Evolutionary conservation across 2,888 invertebrate species (phyloP).

Genomic region (Drosophila antonietae): DNA sequence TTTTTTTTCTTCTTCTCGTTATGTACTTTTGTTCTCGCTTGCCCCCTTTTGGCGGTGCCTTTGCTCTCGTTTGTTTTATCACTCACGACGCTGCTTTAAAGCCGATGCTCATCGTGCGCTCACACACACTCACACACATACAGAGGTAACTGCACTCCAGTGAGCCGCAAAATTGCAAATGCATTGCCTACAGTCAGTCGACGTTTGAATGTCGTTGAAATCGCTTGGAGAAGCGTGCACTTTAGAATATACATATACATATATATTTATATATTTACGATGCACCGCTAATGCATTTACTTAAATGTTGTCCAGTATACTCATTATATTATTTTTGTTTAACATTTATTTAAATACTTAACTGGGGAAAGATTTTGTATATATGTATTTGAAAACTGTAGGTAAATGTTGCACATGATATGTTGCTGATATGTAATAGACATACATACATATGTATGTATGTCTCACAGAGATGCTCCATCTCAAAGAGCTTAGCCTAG

Average conservation of each 20-base stretch:
- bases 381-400: constrained; percentile 24
- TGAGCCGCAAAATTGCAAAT: constrained; percentile 36
- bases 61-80: constrained; percentile 75
- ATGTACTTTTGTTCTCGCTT: constrained; percentile 48
- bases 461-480: background rate
- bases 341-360: constrained; percentile 45
- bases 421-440: constrained; percentile 48
- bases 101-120: constrained; percentile 31
- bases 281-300: background rate
- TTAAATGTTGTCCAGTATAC: background rate
- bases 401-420: constrained; percentile 40
- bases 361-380: constrained; percentile 20
- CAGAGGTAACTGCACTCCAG: constrained; percentile 15
- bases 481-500: constrained; percentile 3
- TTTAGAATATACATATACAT: background rate
- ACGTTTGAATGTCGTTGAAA: constrained; percentile 9
- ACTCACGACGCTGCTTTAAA: constrained; percentile 45
- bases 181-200: constrained; percentile 50
- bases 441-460: background rate
- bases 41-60: constrained; percentile 52
- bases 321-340: constrained; percentile 8
- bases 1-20: constrained; percentile 29
- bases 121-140: constrained; percentile 6
- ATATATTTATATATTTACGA: background rate
- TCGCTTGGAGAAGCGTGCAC: background rate